Conservation (phyloP, 2,113 vertebrate species). For the Hippocampus zosterae region DNA sequence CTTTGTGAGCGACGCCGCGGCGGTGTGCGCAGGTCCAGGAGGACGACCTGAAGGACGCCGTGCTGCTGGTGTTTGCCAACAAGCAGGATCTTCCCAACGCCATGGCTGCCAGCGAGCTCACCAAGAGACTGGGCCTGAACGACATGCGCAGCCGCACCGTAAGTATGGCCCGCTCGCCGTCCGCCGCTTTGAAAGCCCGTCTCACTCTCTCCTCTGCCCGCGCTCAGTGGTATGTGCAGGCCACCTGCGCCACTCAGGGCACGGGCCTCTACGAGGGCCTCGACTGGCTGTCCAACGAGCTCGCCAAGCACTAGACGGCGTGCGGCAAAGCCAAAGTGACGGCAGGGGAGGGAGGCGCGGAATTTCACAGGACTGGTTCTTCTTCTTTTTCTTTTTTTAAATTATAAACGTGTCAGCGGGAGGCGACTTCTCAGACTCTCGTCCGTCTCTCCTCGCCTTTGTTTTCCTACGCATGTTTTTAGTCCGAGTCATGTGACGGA, state of each 20-base stretch:
- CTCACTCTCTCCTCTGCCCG: background rate
- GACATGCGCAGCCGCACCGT: constrained; percentile 78
- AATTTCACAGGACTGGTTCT: constrained; percentile 37
- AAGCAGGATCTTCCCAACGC: constrained; percentile 91
- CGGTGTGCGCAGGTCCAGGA: constrained; percentile 73
- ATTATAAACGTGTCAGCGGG: constrained; percentile 59
- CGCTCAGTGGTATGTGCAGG: constrained; percentile 81
- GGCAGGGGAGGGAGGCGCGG: constrained; percentile 11
- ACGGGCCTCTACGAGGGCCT: constrained; percentile 85
- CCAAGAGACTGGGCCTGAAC: constrained; percentile 83
- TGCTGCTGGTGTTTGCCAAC: constrained; percentile 86
- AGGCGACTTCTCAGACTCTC: constrained; percentile 64
- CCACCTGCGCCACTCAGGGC: constrained; percentile 85
- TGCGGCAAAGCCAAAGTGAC: constrained; percentile 27
- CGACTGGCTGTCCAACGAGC: constrained; percentile 85
- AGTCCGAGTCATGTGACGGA: constrained; percentile 28
- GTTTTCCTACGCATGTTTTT: constrained; percentile 69
- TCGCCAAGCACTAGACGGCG: constrained; percentile 69
- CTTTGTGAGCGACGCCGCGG: no score
- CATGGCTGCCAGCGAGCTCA: constrained; percentile 81
- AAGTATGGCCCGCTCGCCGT: constrained; percentile 32
- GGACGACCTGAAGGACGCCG: constrained; percentile 81
- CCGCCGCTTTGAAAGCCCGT: no score
- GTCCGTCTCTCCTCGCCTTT: constrained; percentile 47
- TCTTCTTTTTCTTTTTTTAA: constrained; percentile 44